Evolutionary conservation across 2,888 invertebrate species (phyloP).

Genomic region (Brachypalpus laphriformis): DNA sequence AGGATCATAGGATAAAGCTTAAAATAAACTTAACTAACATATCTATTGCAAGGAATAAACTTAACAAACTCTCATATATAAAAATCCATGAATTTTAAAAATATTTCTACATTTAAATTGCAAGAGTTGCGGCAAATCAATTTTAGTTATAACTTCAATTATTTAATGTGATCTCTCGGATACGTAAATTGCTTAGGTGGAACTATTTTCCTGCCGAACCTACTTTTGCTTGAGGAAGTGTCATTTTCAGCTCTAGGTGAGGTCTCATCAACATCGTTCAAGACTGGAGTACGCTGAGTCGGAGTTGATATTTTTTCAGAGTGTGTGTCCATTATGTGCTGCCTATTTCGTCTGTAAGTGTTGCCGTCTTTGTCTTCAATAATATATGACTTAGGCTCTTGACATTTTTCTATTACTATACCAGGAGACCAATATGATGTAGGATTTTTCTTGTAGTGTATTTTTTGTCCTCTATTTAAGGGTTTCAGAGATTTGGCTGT

Average conservation of each 20-base stretch:
- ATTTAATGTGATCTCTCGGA: conserved; percentile 13
- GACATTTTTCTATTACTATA: conserved; percentile 26
- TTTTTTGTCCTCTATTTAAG: conserved; percentile 37
- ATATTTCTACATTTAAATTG: neutral
- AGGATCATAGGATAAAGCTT: neutral
- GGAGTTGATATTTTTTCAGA: no score
- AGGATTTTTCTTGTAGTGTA: conserved; percentile 33
- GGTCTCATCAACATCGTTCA: neutral
- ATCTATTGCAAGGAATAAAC: neutral
- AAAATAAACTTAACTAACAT: neutral
- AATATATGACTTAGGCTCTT: conserved; percentile 41
- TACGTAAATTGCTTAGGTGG: conserved; percentile 6
- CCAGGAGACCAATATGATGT: conserved; percentile 32
- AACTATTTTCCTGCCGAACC: conserved; percentile 22
- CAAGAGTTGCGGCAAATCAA: conserved; percentile 19
- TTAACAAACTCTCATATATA: neutral
- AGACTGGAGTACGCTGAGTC: no score
- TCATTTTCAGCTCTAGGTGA: conserved; percentile 1
- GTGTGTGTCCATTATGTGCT: conserved; percentile 25
- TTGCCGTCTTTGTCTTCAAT: conserved; percentile 23
- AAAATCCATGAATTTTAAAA: neutral
- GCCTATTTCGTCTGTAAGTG: conserved; percentile 25
- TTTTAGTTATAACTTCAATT: conserved; percentile 5
- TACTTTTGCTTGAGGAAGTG: conserved; percentile 11
- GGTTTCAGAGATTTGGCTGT: conserved; percentile 1